Base-by-base conservation (phyloP, 2,888 invertebrate genomes). In the Metopia argyrocephala region DNA sequence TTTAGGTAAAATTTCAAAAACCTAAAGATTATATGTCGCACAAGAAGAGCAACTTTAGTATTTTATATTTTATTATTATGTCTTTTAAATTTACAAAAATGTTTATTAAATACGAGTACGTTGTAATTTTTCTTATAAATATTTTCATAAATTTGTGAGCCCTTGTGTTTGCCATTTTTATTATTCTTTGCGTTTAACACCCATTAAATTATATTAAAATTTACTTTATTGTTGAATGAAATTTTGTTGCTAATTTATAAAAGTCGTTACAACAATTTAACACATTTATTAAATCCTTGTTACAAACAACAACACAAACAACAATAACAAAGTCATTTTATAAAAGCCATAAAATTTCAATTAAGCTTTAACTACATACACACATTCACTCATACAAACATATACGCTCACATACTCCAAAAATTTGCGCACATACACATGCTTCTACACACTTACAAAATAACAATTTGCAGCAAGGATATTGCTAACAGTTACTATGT, bases 321-420 rank as follows among this genome's bases (percentile, higher is more conserved):
- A 27, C 52, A 56, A 62, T 76, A 71, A 76, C 76, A 76, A 71
- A 76, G 71, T 73, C 73, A 69, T 64, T 73, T 64, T 59, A 71
- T 38, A 68, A 80, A 76, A 80, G 68, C 80, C 76, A 80, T 80
- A 80, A 80, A 80, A 80, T 80, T 80, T 80, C 80, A 80, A 80
- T 80, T 80, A 80, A 79, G 66, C 64, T 73, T 27, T 68, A 73
- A 68, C 71, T 71, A 68, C 56, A 76, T 68, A 28, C 45, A 50
- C 15, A n/a, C 56, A 56, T 1, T 21, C 21, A 23, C 1, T 23
- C 56, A 73, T 2, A 68, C 7, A 54, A 28, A 54, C n/a, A 48
- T 56, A 73, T 46, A 56, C n/a, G 6, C 27, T 15, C 15, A 18
- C 12, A n/a, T n/a, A n/a, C n/a, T n/a, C n/a, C n/a, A n/a, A n/a